Percentiles rank a stretch among this genome's conserved stretches.
These are phyloP conservation scores for Mormyrus hasselquistii DNA, from an alignment of 2,797 vertebrate species.

Conservation along the genomic window DNA sequence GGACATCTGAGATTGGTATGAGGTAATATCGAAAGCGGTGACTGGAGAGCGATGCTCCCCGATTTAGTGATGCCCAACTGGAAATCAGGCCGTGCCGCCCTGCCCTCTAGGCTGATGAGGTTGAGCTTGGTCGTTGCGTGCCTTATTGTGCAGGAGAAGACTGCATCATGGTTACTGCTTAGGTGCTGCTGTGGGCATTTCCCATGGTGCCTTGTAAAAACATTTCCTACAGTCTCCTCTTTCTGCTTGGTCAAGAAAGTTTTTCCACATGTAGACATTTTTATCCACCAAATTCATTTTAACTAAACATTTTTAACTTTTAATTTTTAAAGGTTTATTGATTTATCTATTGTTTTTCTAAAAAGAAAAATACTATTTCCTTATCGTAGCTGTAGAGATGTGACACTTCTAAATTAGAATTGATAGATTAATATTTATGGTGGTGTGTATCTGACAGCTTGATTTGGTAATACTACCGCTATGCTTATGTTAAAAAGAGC, in stretches of 20 bases:
- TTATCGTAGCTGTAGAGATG: background rate
- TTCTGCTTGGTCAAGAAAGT: background rate
- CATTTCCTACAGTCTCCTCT: background rate
- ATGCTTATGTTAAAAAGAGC: background rate
- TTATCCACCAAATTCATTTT: conserved; percentile 10
- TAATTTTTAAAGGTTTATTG: background rate
- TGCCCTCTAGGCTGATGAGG: background rate
- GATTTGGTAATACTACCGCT: background rate
- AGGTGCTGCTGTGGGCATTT: background rate
- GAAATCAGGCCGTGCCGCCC: background rate
- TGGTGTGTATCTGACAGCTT: background rate
- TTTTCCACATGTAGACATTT: background rate
- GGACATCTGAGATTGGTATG: conserved; percentile 23
- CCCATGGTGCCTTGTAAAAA: conserved; percentile 15
- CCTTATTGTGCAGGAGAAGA: background rate
- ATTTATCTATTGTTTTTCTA: background rate
- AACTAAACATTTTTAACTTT: background rate
- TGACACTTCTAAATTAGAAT: background rate
- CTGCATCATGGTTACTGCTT: background rate
- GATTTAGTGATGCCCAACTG: background rate
- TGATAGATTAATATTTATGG: background rate
- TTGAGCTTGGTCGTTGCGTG: background rate
- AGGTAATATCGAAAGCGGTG: background rate
- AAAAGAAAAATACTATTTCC: background rate
- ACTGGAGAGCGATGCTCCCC: background rate